Base-by-base conservation (phyloP, 1,140 invertebrate genomes). In the Mya arenaria region DNA sequence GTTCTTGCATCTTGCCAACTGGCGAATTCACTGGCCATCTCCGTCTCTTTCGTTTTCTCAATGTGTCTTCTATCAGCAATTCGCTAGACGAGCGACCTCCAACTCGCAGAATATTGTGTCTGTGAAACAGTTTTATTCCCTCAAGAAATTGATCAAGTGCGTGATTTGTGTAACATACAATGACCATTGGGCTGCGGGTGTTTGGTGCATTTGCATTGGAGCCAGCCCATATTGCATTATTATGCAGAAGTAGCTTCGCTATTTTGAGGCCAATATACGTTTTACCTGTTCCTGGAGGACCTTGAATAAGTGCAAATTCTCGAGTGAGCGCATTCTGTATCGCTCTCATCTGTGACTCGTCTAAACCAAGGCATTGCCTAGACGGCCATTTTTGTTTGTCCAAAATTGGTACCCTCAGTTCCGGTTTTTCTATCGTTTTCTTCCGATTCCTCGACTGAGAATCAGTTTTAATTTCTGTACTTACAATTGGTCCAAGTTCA, bases 111-210 rank as follows among this genome's bases (percentile, higher is more conserved):
- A 97, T 48, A 15, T 83, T 69, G 71, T 32, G 36, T 19, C 55
- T 28, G n/a, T 66, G 55, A 60, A 90, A 89, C 8, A 84, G 58
- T 4, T 88, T 32, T 0, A 93, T 90, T 36, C 95, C 96, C 90
- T 97, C 95, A n/a, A 98, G 91, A 92, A 98, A 97, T 89, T 98
- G 96, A 93, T 98, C 97, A 4, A 98, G 89, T 0, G 97, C 97
- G 90, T 97, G 96, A 89, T 98, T 98, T 0, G 96, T 97, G 85
- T 95, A 97, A 89, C 96, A 97, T 28, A 98, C 94, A 10, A 98
- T 93, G 1, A 98, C 89, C 69, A 98, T 95, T 6, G 96, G 95
- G 37, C 62, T 56, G 4, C 32, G 5, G 4, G 41, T 48, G 17
- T 28, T 34, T 15, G 39, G 32, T 1, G n/a, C 34, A 15, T 44